Conservation (phyloP, 2,113 vertebrate species). For the Burhinus bistriatus region DNA sequence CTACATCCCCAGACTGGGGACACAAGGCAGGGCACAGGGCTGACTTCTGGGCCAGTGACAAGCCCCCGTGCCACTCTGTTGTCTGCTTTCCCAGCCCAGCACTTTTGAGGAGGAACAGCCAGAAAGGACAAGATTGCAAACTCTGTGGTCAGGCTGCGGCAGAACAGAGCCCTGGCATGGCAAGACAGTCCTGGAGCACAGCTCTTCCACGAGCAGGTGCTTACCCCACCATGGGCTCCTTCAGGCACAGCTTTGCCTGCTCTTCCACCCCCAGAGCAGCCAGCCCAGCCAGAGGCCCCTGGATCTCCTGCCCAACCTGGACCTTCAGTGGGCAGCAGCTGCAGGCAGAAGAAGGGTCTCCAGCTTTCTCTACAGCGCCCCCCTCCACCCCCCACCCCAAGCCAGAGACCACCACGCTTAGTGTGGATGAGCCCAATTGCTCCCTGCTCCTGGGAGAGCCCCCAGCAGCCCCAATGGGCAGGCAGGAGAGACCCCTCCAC, state of each 20-base stretch:
- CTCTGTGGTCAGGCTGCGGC: background rate
- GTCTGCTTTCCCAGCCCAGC: background rate
- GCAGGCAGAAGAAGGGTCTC: background rate
- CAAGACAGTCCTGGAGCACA: background rate
- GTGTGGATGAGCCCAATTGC: background rate
- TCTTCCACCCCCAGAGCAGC: background rate
- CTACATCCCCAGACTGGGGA: background rate
- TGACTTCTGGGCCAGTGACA: background rate
- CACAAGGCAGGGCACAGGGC: background rate
- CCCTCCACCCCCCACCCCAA: accelerated
- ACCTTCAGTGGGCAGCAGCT: background rate
- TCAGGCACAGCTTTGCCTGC: background rate
- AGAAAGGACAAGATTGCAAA: background rate
- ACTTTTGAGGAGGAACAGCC: background rate
- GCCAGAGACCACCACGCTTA: background rate
- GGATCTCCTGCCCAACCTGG: background rate
- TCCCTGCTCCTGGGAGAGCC: background rate
- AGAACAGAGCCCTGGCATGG: background rate
- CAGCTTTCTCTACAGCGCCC: background rate
- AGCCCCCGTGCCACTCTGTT: background rate
- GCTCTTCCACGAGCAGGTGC: background rate
- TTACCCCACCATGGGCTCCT: background rate
- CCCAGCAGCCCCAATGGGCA: accelerated
- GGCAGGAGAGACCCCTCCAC: background rate
- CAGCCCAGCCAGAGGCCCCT: background rate